phyloP scores from a whole-genome alignment of 2,113 vertebrate species.

The Corvus cornix region DNA sequence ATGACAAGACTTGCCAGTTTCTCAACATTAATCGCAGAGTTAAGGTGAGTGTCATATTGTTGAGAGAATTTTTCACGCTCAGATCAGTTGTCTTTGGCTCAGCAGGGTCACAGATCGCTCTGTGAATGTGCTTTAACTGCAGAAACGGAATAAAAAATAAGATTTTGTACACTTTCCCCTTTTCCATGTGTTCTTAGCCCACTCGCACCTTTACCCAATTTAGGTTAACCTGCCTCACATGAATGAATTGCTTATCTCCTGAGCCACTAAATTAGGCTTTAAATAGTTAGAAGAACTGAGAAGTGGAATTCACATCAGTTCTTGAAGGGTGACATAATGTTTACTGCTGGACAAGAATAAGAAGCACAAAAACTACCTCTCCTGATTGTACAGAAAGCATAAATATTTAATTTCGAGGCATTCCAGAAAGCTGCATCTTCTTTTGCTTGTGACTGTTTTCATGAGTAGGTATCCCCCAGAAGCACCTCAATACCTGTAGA shows the following conservation, averaged over 20 bases:
- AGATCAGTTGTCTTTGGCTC: not conserved
- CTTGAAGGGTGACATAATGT: not conserved
- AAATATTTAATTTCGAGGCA: not conserved
- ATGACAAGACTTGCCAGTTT: constrained; percentile 95
- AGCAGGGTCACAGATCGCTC: not conserved
- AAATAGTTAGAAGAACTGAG: not conserved
- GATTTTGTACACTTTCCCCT: not conserved
- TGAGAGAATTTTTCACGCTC: fast-evolving
- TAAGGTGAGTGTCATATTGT: constrained; percentile 75
- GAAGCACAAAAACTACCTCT: not conserved
- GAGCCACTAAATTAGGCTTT: not conserved
- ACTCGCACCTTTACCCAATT: not conserved
- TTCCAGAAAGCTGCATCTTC: not conserved
- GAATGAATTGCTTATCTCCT: not conserved
- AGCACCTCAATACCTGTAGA: not conserved
- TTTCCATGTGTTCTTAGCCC: not conserved
- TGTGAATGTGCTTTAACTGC: not conserved
- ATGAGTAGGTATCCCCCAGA: not conserved
- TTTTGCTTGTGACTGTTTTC: not conserved
- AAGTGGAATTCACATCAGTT: not conserved
- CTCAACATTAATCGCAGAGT: constrained; percentile 95
- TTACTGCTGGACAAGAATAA: not conserved
- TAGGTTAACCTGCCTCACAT: not conserved
- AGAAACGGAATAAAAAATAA: not conserved
- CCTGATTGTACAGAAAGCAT: not conserved